Evolutionary conservation across 1,140 invertebrate genomes (phyloP), one percentile per base, ranked within the genome.

Genomic region (Aradophagus sp.): DNA sequence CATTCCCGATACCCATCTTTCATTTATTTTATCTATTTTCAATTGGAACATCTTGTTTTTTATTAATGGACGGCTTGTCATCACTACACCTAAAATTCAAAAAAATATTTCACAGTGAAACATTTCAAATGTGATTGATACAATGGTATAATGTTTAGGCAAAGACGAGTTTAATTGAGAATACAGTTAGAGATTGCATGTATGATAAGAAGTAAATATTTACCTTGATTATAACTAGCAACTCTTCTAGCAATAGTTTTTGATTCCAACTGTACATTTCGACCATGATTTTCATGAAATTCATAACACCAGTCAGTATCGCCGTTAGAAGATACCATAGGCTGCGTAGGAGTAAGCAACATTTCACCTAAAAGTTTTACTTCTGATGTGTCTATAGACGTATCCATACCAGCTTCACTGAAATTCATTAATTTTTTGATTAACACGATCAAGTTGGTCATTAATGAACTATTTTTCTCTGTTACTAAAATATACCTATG

Each of bases 1-100:
- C 2, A 95, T 80, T 1, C 92, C 94, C 0, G 93, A 93, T 29
- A 91, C 91, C 93, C 93, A 96, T 39, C 90, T 87, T 34, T 88
- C 83, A 75, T 94, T 93, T 2, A 93, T 73, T 31, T 90, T 88
- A 53, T 93, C 93, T 39, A 96, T 87, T 78, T 88, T 88, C 7
- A 95, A 87, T 89, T 93, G 83, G 68, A 93, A 91, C 27, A 90
- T 75, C 59, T 89, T 87, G 39, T 88, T 89, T 53, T 87, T 87
- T 45, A 86, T 82, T 27, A 93, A 78, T 26, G 89, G 87, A 65
- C 87, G 87, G 74, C 81, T 87, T 13, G 88, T 88, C 72, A 93
- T 87, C 2, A 92, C 89, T 29, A 93, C 83, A 2, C 91, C 83
- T 84, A 39, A 7, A 66, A 77, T 19, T 29, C 4, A 35, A 41